A percentile compares a stretch with the other conserved stretches of the same genome.
These are phyloP conservation scores for Heteromyza rotundicornis DNA, from an alignment of 2,888 invertebrate genomes.

Conservation along the genomic window DNA sequence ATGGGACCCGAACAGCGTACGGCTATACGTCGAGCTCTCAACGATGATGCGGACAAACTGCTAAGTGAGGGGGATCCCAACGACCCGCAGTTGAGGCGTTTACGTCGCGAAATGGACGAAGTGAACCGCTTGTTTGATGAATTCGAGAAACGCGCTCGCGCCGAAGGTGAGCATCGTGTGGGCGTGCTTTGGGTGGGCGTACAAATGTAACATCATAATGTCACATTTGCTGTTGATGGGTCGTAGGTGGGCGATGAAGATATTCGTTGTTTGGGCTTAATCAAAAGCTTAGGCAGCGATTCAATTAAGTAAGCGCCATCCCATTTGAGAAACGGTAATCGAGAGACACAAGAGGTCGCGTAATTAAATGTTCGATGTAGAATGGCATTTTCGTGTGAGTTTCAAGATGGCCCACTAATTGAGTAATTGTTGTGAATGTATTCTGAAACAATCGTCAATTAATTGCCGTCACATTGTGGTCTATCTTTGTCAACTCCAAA, in stretches of 20 bases:
- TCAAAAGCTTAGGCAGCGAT: constrained; percentile 23
- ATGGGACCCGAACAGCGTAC: constrained; percentile 97
- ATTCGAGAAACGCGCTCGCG: constrained; percentile 85
- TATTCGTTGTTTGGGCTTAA: constrained; percentile 43
- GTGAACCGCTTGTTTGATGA: constrained; percentile 94
- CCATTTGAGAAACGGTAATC: no score
- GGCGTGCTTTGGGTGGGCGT: constrained; percentile 12
- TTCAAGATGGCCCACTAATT: constrained; percentile 8
- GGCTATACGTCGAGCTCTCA: constrained; percentile 90
- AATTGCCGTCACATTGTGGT: no score
- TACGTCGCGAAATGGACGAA: constrained; percentile 92
- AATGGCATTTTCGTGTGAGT: background rate
- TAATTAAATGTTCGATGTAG: background rate
- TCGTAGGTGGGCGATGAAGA: constrained; percentile 23
- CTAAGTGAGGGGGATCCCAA: constrained; percentile 95
- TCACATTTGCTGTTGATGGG: background rate
- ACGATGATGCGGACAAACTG: constrained; percentile 96
- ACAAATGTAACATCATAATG: constrained; percentile 1
- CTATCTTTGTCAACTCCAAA: constrained; percentile 20
- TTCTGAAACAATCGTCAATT: constrained; percentile 43
- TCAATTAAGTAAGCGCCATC: background rate
- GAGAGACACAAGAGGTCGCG: background rate
- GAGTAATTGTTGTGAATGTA: constrained; percentile 47
- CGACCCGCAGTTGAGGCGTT: constrained; percentile 86
- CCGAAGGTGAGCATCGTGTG: constrained; percentile 74